Conservation (phyloP, 2,888 invertebrate species). For the Sminthurinus aureus region DNA sequence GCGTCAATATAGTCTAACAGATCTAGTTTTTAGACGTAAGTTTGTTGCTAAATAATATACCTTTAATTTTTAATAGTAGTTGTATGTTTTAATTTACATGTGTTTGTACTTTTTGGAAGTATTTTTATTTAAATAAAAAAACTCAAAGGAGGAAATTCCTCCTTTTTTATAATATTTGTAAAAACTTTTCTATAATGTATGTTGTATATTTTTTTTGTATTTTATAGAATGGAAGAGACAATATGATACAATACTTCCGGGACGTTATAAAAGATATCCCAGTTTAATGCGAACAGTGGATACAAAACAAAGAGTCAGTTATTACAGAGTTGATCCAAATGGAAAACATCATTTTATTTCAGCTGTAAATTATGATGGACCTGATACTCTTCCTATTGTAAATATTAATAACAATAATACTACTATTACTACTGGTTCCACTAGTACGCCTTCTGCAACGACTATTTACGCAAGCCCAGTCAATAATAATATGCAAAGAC, state of each 20-base stretch:
- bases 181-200: too few relatives aligned
- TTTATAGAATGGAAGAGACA: slow-evolving; percentile 54
- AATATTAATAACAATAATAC: not conserved
- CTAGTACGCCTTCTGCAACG: too few relatives aligned
- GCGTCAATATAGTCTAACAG: slow-evolving; percentile 43
- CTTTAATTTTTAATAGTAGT: too few relatives aligned
- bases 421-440: too few relatives aligned
- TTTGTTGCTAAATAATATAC: not conserved
- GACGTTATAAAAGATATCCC: slow-evolving; percentile 51
- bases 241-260: slow-evolving; percentile 54
- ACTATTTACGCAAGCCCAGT: too few relatives aligned
- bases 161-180: too few relatives aligned
- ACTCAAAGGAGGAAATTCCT: too few relatives aligned
- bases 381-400: not conserved
- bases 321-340: slow-evolving; percentile 33
- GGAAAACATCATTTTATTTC: slow-evolving; percentile 39
- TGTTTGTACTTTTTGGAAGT: too few relatives aligned
- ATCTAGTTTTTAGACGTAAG: slow-evolving; percentile 50
- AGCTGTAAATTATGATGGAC: slow-evolving; percentile 8
- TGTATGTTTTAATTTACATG: too few relatives aligned
- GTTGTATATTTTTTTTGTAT: slow-evolving; percentile 1
- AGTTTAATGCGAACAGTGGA: slow-evolving; percentile 56
- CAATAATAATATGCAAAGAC: too few relatives aligned
- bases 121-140: too few relatives aligned
- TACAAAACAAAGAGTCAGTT: slow-evolving; percentile 51